Evolutionary conservation across 2,113 vertebrate species (phyloP), one percentile per base, ranked within the genome.

Genomic region (Cettia cetti): DNA sequence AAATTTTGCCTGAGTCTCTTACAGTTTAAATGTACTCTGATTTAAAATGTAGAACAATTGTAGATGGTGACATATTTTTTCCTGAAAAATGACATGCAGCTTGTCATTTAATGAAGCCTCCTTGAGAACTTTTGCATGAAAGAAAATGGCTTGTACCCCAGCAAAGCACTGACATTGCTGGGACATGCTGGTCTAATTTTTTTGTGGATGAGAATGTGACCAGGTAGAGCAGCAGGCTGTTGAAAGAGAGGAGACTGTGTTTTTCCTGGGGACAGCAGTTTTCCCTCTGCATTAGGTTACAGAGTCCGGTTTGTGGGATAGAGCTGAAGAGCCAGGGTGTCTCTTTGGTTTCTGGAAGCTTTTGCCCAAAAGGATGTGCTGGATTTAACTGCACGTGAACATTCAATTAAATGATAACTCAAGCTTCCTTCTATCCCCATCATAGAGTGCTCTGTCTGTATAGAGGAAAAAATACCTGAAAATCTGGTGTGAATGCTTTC

Each of bases 191-290:
- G 31, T 47, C n/a, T 17, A 28, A 20, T 12, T 52, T 60, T 76
- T 44, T 31, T 57, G 2, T n/a, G 54, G 26, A 24, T 0, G 4
- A 47, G 44, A 60, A 47, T 0, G 2, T 64, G 53, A 28, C 4
- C n/a, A 37, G 19, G 14, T 60, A 22, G 9, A 88, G 23, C 18
- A 68, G 26, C 10, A 14, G n/a, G 12, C 33, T 76, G 23, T 26
- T 42, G 33, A 8, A 17, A 50, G 47, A 70, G 39, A 71, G 21
- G 23, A 59, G 17, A 72, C 6, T 7, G 5, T 31, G 31, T 40
- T 61, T 8, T 45, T 86, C 30, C 30, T 33, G 30, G 3, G 9
- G 15, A 56, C 27, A 40, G 13, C 11, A 63, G 42, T 31, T 85
- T 82, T 52, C 30, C 24, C 11, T 64, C 70, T 64, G 11, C 3